Evolutionary conservation across 2,113 vertebrate genomes (phyloP).

Genomic region (Brachyhypopomus occidentalis): DNA sequence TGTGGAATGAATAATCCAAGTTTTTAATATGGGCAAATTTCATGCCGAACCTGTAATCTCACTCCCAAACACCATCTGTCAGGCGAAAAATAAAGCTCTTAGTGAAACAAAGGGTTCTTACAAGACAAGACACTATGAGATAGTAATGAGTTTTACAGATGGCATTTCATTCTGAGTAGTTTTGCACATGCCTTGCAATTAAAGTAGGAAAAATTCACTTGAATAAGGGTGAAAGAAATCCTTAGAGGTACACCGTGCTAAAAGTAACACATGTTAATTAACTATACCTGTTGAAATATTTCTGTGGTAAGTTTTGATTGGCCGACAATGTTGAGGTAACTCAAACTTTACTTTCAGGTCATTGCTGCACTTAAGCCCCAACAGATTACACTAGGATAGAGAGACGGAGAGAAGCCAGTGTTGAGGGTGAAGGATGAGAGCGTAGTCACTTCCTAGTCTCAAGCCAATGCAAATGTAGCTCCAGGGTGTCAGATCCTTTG

Average conservation of each 20-base stretch:
- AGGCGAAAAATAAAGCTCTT: conserved; percentile 34
- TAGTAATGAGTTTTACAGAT: conserved; percentile 40
- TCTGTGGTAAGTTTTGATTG: background rate
- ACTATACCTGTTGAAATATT: background rate
- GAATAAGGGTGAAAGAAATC: background rate
- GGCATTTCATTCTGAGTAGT: conserved; percentile 59
- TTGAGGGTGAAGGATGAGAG: background rate
- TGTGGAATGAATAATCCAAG: conserved; percentile 7
- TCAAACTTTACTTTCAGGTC: background rate
- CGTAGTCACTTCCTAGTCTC: conserved; percentile 66
- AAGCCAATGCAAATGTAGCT: conserved; percentile 74
- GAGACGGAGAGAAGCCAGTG: background rate
- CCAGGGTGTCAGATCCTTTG: conserved; percentile 69
- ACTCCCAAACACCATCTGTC: conserved; percentile 41
- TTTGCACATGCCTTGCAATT: conserved; percentile 37
- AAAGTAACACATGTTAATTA: background rate
- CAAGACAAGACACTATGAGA: conserved; percentile 39
- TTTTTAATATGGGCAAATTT: conserved; percentile 41
- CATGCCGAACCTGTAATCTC: conserved; percentile 43
- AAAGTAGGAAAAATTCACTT: background rate
- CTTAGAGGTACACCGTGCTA: background rate
- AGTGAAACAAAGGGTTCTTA: conserved; percentile 21
- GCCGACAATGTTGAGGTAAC: background rate
- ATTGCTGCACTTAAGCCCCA: background rate
- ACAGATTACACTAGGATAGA: background rate